Evolutionary conservation across 2,888 invertebrate species (phyloP), one percentile per base, ranked within the genome.

Genomic region (Polietes domitor): DNA sequence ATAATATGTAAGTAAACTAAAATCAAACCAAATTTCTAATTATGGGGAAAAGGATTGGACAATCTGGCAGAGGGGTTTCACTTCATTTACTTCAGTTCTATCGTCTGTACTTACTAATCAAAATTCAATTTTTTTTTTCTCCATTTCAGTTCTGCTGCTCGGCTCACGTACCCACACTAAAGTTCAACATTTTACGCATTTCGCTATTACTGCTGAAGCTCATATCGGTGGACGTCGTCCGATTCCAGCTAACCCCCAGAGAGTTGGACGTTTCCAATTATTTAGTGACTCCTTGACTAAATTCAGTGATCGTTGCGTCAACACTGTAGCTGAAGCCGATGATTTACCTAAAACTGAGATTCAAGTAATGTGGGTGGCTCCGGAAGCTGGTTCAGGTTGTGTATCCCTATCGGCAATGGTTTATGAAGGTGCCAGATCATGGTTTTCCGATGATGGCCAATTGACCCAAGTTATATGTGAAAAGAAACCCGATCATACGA

Each of bases 301-400:
- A 88, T 97, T 97, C 91, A 95, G 96, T 86, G 96, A 97, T 85
- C 94, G 95, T 86, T 98, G 98, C 92, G 94, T 96, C 28, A 97
- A 97, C 90, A 96, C 98, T 0, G 94, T 98, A 2, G 94, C 95
- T 0, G 97, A 98, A 90, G 94, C 95, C 0, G 96, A 96, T 85
- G 95, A 96, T 88, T 93, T 96, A 76, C 95, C 95, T 9, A 98
- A 98, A 92, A 95, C 96, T 0, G 96, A 97, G 89, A 94, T 98
- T 9, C 96, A 96, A 89, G 96, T 97, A n/a, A 95, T 96, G 94
- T 98, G 98, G 98, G 96, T 95, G 68, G 97, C 98, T 15, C 98
- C 98, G 0, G 94, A 95, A 15, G 93, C 95, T 9, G 97, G 96
- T 3, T 95, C 96, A 0, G 97, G 98, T 85, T 98, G 98, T 91